Conservation (phyloP, 2,113 vertebrate species). For the Xerus inauris region DNA sequence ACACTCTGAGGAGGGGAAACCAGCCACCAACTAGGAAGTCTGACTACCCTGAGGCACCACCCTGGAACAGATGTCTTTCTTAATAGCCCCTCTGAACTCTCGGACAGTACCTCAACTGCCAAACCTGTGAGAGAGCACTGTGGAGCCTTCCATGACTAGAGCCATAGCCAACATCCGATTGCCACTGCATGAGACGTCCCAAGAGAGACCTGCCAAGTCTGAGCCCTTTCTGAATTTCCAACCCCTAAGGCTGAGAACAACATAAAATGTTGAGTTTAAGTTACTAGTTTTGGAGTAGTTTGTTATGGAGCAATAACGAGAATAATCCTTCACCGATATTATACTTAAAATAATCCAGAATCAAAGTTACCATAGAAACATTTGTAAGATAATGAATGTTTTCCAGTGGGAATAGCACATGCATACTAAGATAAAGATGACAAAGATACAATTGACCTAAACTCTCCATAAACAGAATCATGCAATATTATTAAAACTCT, state of each 20-base stretch:
- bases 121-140: not conserved
- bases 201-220: not conserved
- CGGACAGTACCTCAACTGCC: accelerated
- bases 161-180: not conserved
- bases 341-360: slow-evolving; percentile 40
- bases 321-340: not conserved
- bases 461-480: not conserved
- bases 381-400: not conserved
- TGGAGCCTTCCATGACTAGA: not conserved
- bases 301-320: not conserved
- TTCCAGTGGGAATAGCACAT: not conserved
- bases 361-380: slow-evolving; percentile 3
- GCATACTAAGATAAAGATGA: not conserved
- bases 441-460: not conserved
- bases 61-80: not conserved
- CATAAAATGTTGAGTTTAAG: not conserved
- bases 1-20: not conserved
- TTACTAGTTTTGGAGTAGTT: not conserved
- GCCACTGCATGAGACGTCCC: not conserved
- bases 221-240: not conserved
- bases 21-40: not conserved
- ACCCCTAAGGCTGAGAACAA: not conserved
- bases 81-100: not conserved
- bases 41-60: not conserved
- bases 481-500: not conserved